Evolutionary conservation across 1,140 invertebrate species (phyloP), one percentile per base, ranked within the genome.

Genomic region (Phymastichus coffea): DNA sequence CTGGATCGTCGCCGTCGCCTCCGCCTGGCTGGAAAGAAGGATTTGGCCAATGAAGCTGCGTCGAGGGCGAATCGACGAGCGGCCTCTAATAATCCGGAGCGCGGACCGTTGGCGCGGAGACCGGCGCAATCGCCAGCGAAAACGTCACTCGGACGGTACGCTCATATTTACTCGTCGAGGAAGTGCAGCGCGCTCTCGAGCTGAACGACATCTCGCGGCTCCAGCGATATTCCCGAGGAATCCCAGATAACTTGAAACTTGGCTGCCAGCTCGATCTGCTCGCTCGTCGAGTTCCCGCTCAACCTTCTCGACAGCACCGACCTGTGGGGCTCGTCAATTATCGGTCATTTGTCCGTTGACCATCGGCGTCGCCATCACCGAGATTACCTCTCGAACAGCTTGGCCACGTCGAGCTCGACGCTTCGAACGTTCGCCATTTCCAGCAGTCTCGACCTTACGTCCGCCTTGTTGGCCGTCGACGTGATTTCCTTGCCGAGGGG

Each of bases 221-320:
- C 57, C 10, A 74, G 52, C 6, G 66, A 62, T 8, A 76, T 58
- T 10, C 74, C 74, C 8, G 71, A 63, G 1, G 60, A 65, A 47
- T 69, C 69, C 74, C 74, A 76, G 14, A 76, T 54, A 6, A 73
- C 28, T 14, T 72, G 65, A 22, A 68, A 63, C 48, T 63, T 72
- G 1, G 69, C 72, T 14, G 74, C 74, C n/a, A 69, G 63, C 56
- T 73, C 63, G 6, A 75, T 40, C 4, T 61, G 37, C 14, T 67
- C 51, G 4, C 58, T 57, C 15, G 41, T 63, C 12, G 74, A 56
- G 26, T 61, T 25, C 28, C 28, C n/a, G n/a, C n/a, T n/a, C n/a
- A n/a, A n/a, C n/a, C n/a, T n/a, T n/a, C n/a, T n/a, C n/a, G n/a
- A n/a, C n/a, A n/a, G n/a, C n/a, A n/a, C n/a, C n/a, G n/a, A n/a